These are phyloP conservation scores for Brachionus plicatilis DNA, from an alignment of 1,140 invertebrate genomes.

Conservation along the genomic window DNA sequence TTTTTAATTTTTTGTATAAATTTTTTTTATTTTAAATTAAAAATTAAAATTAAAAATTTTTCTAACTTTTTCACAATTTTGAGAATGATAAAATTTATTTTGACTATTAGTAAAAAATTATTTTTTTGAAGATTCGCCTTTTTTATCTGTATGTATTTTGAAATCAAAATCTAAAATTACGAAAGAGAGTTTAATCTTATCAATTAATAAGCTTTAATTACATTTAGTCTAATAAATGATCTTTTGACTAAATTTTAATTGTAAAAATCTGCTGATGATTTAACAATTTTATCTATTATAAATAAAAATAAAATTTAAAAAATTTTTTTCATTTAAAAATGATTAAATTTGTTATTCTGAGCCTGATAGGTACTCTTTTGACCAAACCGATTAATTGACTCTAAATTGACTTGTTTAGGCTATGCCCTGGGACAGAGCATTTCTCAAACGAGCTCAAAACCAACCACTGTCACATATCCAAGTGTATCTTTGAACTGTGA, in stretches of 20 bases:
- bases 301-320: not conserved
- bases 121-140: too few relatives aligned
- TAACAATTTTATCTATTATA: not conserved
- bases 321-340: not conserved
- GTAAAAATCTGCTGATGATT: not conserved
- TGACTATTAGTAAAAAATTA: too few relatives aligned
- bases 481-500: slow-evolving; percentile 59
- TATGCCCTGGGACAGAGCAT: not conserved
- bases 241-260: not conserved
- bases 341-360: not conserved
- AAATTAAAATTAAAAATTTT: too few relatives aligned
- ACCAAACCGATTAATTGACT: too few relatives aligned
- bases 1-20: too few relatives aligned
- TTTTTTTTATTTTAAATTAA: too few relatives aligned
- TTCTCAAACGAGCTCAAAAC: not conserved
- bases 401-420: not conserved
- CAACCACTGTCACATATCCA: not conserved
- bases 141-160: too few relatives aligned
- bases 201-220: not conserved
- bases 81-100: too few relatives aligned
- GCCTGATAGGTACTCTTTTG: not conserved
- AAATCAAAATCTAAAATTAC: too few relatives aligned
- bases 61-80: too few relatives aligned
- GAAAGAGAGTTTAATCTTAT: not conserved
- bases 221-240: not conserved